Evolutionary conservation across 2,113 vertebrate genomes (phyloP).

Genomic region (Carettochelys insculpta): DNA sequence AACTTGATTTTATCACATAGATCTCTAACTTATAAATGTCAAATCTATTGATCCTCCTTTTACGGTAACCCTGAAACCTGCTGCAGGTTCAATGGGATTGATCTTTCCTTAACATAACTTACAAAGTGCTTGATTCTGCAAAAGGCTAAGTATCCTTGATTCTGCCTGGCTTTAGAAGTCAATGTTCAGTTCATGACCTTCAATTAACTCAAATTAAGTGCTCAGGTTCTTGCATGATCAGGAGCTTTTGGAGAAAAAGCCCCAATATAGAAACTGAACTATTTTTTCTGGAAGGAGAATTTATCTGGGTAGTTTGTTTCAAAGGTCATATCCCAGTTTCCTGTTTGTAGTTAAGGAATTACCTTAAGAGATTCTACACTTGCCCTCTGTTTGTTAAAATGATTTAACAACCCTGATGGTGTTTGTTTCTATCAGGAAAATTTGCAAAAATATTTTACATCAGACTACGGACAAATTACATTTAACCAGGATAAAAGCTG

Average conservation of each 20-base stretch:
- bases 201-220: neutral
- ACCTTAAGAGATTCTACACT: neutral
- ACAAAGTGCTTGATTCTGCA: neutral
- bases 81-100: neutral
- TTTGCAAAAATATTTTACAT: neutral
- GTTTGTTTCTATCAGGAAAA: neutral
- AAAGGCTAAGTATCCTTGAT: neutral
- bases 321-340: neutral
- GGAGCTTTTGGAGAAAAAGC: neutral
- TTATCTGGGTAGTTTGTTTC: neutral
- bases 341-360: neutral
- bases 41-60: neutral
- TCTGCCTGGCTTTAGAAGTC: neutral
- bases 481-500: neutral
- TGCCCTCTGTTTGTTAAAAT: neutral
- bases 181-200: neutral
- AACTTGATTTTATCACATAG: neutral
- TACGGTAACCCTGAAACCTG: neutral
- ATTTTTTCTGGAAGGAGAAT: neutral
- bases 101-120: neutral
- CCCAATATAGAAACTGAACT: neutral
- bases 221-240: neutral
- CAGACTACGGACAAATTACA: neutral
- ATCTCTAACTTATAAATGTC: no score
- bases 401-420: neutral